Evolutionary conservation across 2,113 vertebrate genomes (phyloP).

Genomic region (Uropsilus gracilis): DNA sequence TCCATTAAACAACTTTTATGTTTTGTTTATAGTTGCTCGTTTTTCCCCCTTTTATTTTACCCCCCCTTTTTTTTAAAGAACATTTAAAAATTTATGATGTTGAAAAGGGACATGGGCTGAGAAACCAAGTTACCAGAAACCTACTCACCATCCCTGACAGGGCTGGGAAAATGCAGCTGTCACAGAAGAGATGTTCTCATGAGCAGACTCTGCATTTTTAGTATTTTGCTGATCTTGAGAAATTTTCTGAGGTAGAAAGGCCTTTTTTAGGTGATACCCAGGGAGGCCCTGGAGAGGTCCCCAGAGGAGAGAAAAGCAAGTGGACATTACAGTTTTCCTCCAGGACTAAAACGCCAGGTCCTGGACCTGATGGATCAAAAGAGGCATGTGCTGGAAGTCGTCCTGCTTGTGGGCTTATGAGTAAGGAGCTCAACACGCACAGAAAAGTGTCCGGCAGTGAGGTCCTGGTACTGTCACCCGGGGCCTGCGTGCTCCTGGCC

Average conservation of each 20-base stretch:
- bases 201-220: background rate
- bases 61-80: conserved; percentile 58
- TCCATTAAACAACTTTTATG: conserved; percentile 87
- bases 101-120: conserved; percentile 76
- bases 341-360: conserved; percentile 52
- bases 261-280: background rate
- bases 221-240: conserved; percentile 46
- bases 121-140: conserved; percentile 72
- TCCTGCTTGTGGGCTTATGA: conserved; percentile 60
- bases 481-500: background rate
- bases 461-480: conserved; percentile 13
- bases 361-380: conserved; percentile 51
- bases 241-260: conserved; percentile 75
- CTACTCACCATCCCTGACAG: background rate
- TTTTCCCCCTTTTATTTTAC: background rate
- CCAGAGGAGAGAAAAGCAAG: conserved; percentile 75
- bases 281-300: conserved; percentile 29
- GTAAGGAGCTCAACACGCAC: conserved; percentile 68
- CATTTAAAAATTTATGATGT: conserved; percentile 79
- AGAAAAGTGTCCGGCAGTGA: conserved; percentile 64
- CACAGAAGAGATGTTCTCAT: conserved; percentile 65
- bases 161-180: conserved; percentile 59
- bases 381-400: conserved; percentile 52
- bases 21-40: conserved; percentile 85
- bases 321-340: conserved; percentile 9